phyloP scores from a whole-genome alignment of 2,888 invertebrate genomes.

The Criorhina ranunculi region DNA sequence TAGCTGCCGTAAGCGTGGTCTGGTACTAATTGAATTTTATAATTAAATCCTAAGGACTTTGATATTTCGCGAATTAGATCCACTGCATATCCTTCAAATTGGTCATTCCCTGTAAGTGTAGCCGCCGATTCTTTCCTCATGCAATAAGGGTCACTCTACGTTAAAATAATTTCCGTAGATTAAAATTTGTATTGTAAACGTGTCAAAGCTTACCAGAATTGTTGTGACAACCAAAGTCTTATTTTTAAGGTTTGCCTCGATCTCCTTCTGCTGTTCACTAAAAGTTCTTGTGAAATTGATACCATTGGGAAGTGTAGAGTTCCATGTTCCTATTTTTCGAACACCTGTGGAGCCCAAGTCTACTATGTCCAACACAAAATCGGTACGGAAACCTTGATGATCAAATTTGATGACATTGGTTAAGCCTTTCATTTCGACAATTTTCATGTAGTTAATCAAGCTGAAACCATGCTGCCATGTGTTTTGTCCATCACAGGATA shows the following conservation, averaged over 20 bases:
- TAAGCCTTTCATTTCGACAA: slow-evolving; percentile 96
- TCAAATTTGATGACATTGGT: slow-evolving; percentile 97
- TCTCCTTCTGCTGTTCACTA: slow-evolving; percentile 93
- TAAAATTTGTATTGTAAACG: background rate
- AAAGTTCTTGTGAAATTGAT: slow-evolving; percentile 95
- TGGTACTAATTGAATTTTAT: slow-evolving; percentile 93
- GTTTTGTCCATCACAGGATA: slow-evolving; percentile 94
- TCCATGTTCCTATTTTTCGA: slow-evolving; percentile 94
- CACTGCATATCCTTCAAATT: slow-evolving; percentile 97
- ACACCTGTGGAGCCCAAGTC: slow-evolving; percentile 94
- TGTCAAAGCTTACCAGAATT: slow-evolving; percentile 90
- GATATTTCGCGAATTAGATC: slow-evolving; percentile 97
- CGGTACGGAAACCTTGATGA: slow-evolving; percentile 95
- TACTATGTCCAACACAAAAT: slow-evolving; percentile 96
- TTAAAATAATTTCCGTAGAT: background rate
- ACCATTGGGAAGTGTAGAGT: slow-evolving; percentile 90
- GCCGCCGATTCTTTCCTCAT: slow-evolving; percentile 96
- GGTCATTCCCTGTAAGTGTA: slow-evolving; percentile 94
- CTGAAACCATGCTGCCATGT: slow-evolving; percentile 98
- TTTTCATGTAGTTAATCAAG: slow-evolving; percentile 98
- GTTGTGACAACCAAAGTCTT: slow-evolving; percentile 96
- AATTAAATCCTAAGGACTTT: slow-evolving; percentile 93
- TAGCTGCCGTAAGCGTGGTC: slow-evolving; percentile 94
- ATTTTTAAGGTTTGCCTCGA: slow-evolving; percentile 95
- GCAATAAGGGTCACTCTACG: slow-evolving; percentile 97